Percentiles rank a stretch among this genome's conserved stretches.
Evolutionary conservation across 2,797 vertebrate species (phyloP).

Genomic region (Poecilia gillii): DNA sequence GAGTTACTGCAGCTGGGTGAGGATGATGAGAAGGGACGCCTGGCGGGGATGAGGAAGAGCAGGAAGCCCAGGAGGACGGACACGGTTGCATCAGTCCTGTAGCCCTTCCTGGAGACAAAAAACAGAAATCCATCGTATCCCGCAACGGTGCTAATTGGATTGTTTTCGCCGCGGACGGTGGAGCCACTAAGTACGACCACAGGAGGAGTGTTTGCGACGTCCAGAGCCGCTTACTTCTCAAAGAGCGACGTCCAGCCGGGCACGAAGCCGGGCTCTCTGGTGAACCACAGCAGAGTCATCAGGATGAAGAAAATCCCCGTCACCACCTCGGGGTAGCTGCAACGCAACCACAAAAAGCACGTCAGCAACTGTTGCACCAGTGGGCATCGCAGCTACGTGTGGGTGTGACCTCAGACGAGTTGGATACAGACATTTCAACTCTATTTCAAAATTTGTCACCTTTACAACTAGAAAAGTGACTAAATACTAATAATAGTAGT

Average conservation of each 20-base stretch:
- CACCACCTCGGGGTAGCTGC: conserved; percentile 95
- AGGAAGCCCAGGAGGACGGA: conserved; percentile 96
- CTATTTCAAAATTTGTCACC: not conserved
- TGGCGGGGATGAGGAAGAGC: conserved; percentile 96
- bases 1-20: conserved; percentile 76
- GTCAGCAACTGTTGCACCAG: conserved; percentile 24
- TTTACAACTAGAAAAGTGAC: not conserved
- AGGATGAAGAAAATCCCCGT: conserved; percentile 95
- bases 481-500: too few species aligned
- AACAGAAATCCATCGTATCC: not conserved
- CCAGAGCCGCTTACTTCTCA: conserved; percentile 86
- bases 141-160: too few species aligned
- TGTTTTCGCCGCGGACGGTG: not conserved
- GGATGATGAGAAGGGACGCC: conserved; percentile 84
- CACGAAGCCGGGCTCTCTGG: conserved; percentile 95
- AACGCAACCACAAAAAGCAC: conserved; percentile 21
- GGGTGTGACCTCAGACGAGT: not conserved
- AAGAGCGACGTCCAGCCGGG: conserved; percentile 97
- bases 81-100: conserved; percentile 94
- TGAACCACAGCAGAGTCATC: conserved; percentile 98
- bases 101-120: conserved; percentile 87
- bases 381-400: not conserved
- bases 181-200: conserved; percentile 7
- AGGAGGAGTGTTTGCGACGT: not conserved
- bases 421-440: not conserved